Conservation (phyloP, 1,140 invertebrate species). For the Neomicropteryx cornuta region DNA sequence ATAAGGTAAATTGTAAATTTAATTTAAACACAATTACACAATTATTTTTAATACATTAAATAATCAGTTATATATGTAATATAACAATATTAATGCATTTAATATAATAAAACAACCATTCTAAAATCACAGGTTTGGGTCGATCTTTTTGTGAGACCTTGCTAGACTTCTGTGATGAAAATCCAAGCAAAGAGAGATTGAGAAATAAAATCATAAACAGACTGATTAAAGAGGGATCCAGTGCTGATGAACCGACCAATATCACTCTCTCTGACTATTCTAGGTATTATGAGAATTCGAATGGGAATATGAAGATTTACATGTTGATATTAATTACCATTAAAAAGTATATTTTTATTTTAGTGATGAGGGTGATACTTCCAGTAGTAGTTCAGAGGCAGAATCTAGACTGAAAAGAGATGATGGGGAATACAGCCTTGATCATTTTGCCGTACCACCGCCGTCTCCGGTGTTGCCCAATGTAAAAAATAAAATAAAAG, state of each 20-base stretch:
- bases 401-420: constrained; percentile 18
- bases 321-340: constrained; percentile 6
- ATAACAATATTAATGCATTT: no score
- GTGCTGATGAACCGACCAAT: constrained; percentile 76
- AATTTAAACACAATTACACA: no score
- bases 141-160: constrained; percentile 86
- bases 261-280: constrained; percentile 77
- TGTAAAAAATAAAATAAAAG: constrained; percentile 19
- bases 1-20: no score
- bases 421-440: constrained; percentile 16
- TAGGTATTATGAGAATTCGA: constrained; percentile 43
- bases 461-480: constrained; percentile 30
- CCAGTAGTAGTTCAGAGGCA: constrained; percentile 47
- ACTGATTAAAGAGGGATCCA: constrained; percentile 71
- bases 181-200: constrained; percentile 72
- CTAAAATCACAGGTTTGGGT: no score
- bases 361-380: constrained; percentile 69
- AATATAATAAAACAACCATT: no score
- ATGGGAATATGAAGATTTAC: constrained; percentile 5
- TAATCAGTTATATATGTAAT: no score
- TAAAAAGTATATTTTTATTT: constrained; percentile 13
- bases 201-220: constrained; percentile 68
- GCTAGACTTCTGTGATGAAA: constrained; percentile 80
- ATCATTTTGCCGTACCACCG: constrained; percentile 21
- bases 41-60: no score